Percentiles rank a stretch among this genome's conserved stretches.
phyloP scores from a whole-genome alignment of 2,113 vertebrate species.

The Rhagologus leucostigma region DNA sequence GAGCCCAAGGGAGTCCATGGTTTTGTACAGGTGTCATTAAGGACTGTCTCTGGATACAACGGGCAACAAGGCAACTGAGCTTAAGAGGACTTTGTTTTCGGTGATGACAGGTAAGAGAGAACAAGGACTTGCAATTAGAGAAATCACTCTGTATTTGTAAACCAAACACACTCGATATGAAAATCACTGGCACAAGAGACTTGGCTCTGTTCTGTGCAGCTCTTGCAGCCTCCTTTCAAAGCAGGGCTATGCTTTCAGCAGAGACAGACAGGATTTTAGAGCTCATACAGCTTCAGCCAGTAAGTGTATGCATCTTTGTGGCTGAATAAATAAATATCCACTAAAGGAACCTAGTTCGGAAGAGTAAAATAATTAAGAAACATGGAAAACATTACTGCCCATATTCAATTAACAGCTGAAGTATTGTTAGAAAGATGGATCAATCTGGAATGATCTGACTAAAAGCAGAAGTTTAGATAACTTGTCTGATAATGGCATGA shows the following conservation, averaged over 20 bases:
- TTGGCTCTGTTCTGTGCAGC: not conserved
- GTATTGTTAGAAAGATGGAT: constrained; percentile 43
- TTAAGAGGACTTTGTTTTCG: not conserved
- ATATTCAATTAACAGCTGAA: constrained; percentile 59
- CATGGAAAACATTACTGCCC: constrained; percentile 45
- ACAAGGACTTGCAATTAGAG: not conserved
- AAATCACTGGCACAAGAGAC: not conserved
- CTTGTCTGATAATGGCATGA: constrained; percentile 53
- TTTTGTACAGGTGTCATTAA: not conserved
- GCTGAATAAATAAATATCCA: constrained; percentile 63
- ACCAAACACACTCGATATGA: not conserved
- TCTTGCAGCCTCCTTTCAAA: not conserved
- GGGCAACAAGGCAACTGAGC: not conserved
- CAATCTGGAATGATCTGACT: constrained; percentile 37
- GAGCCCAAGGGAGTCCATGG: not conserved
- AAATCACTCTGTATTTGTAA: not conserved
- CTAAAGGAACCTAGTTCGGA: constrained; percentile 40
- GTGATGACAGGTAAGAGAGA: not conserved
- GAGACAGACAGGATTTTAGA: constrained; percentile 22
- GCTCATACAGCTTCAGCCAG: not conserved
- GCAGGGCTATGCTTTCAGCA: not conserved
- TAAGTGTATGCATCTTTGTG: constrained; percentile 38
- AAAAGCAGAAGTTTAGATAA: constrained; percentile 64
- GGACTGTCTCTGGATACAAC: not conserved
- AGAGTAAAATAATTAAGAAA: constrained; percentile 68